These are phyloP conservation scores for Drosophila koepferae DNA, from an alignment of 2,888 invertebrate species.

Conservation along the genomic window DNA sequence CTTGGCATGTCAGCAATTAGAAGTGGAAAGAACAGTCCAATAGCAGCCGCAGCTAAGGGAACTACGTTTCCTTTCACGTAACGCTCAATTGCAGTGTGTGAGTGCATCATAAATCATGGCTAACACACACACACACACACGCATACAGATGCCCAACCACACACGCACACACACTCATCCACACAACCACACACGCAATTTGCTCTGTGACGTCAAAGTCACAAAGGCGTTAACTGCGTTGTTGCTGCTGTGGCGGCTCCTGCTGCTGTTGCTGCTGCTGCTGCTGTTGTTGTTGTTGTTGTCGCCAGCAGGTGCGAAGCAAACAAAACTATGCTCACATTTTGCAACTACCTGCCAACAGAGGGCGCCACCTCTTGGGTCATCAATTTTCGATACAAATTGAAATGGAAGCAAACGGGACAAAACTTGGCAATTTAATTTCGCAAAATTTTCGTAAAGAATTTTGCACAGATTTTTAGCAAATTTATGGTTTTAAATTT, in stretches of 20 bases:
- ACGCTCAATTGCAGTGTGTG: conserved; percentile 52
- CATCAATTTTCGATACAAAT: conserved; percentile 35
- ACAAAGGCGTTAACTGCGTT: conserved; percentile 49
- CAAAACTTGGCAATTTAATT: background rate
- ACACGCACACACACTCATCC: conserved; percentile 2
- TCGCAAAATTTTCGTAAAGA: background rate
- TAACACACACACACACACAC: background rate
- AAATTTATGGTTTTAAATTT: background rate
- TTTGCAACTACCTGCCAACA: conserved; percentile 5
- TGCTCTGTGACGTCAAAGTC: conserved; percentile 62
- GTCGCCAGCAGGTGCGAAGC: conserved; percentile 23
- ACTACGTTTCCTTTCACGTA: conserved; percentile 37
- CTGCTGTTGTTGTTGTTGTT: conserved; percentile 1
- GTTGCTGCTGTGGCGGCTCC: background rate
- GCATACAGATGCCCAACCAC: conserved; percentile 6
- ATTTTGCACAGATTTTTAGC: background rate
- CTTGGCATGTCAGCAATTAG: conserved; percentile 49
- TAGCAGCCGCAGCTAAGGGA: background rate
- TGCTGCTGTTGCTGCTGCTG: conserved; percentile 1
- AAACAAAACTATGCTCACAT: conserved; percentile 5
- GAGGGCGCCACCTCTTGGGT: conserved; percentile 26
- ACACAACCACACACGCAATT: conserved; percentile 11
- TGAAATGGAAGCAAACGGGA: background rate
- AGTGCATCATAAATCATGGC: conserved; percentile 64
- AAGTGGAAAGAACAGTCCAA: conserved; percentile 25